These are phyloP conservation scores for Archivesica marissinica DNA, from an alignment of 1,140 invertebrate species.

Conservation along the genomic window DNA sequence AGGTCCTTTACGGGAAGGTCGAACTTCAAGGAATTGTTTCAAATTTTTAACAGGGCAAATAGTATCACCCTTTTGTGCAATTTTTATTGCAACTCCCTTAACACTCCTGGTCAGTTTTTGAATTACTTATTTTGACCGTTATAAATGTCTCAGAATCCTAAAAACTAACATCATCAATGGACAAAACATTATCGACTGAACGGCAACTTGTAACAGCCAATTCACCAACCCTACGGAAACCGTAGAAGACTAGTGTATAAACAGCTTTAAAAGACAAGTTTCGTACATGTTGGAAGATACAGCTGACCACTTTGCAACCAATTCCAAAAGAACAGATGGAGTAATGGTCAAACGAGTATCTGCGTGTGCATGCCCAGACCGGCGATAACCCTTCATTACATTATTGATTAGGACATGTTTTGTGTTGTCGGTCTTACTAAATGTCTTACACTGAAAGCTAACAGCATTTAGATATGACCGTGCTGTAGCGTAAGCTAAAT, in stretches of 20 bases:
- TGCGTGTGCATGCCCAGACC: neutral
- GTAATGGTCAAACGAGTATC: neutral
- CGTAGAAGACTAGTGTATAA: neutral
- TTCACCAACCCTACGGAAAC: neutral
- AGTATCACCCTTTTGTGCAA: no score
- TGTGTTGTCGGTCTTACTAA: neutral
- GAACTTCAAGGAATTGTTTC: neutral
- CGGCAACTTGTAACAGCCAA: neutral
- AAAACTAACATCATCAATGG: neutral
- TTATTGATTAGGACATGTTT: neutral
- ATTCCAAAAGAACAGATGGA: neutral
- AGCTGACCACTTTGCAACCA: neutral
- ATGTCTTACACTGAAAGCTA: no score
- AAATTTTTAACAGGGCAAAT: neutral
- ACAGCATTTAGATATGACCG: no score
- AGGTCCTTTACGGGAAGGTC: neutral
- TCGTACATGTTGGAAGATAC: neutral
- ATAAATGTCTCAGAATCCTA: neutral
- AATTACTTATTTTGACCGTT: neutral
- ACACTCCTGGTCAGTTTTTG: conserved; percentile 27
- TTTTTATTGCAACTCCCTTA: neutral
- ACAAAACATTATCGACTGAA: neutral
- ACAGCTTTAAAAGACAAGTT: neutral
- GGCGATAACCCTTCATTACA: neutral
- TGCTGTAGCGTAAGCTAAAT: no score